phyloP scores from a whole-genome alignment of 2,113 vertebrate genomes.

The Spea multiplicata region DNA sequence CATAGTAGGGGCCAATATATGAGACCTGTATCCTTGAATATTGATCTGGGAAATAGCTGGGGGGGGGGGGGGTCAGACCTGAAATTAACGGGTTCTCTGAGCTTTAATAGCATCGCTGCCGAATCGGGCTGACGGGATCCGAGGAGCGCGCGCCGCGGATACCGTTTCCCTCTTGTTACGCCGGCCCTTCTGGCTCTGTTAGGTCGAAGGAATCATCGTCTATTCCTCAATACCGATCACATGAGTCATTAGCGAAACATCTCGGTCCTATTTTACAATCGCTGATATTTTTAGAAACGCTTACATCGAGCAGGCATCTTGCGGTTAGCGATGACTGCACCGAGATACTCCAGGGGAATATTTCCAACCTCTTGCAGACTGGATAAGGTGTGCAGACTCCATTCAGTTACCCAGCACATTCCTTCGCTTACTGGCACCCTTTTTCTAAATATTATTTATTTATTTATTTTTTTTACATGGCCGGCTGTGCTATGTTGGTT shows the following conservation, averaged over 20 bases:
- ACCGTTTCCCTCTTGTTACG: too few species aligned
- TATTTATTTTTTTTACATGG: too few species aligned
- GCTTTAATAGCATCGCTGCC: conserved; percentile 7
- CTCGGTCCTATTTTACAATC: neutral
- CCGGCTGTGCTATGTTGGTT: too few species aligned
- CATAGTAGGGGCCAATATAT: conserved; percentile 97
- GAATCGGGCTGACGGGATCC: conserved; percentile 1
- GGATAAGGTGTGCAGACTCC: neutral
- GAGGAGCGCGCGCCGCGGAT: too few species aligned
- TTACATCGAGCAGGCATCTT: neutral
- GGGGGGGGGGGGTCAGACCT: too few species aligned
- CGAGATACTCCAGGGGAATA: neutral
- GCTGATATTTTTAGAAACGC: neutral
- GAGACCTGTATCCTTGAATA: conserved; percentile 93
- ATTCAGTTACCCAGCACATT: too few species aligned
- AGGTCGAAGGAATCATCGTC: neutral
- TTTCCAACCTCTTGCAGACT: neutral
- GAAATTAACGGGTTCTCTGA: neutral
- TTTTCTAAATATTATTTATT: too few species aligned
- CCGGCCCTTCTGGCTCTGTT: neutral
- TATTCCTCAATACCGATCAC: neutral
- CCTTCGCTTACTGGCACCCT: too few species aligned
- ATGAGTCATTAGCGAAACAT: neutral
- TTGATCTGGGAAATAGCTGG: neutral
- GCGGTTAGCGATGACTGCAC: neutral